A percentile compares a stretch with the other conserved stretches of the same genome.
These are phyloP conservation scores for Tetraneura akinire DNA, from an alignment of 1,140 invertebrate genomes.

Conservation along the genomic window DNA sequence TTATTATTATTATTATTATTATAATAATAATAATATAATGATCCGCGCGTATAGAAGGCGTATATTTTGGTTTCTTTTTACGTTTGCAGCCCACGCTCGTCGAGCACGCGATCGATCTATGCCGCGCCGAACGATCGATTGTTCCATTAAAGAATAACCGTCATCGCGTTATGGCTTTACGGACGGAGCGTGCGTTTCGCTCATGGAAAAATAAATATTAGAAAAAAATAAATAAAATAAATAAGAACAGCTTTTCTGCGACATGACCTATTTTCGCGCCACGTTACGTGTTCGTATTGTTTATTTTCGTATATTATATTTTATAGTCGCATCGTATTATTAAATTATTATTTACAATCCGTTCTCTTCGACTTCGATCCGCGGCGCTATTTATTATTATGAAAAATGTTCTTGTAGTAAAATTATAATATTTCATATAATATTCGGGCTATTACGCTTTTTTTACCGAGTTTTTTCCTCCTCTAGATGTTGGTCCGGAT, in stretches of 20 bases:
- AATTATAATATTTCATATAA: too few relatives aligned
- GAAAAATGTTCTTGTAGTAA: too few relatives aligned
- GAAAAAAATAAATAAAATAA: too few relatives aligned
- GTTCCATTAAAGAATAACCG: not conserved
- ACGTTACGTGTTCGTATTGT: not conserved
- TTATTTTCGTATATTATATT: not conserved
- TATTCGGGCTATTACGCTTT: not conserved
- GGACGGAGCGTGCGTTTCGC: too few relatives aligned
- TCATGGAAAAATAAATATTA: too few relatives aligned
- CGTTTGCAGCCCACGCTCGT: slow-evolving; percentile 21
- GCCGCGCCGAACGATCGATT: not conserved
- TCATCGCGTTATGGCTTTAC: too few relatives aligned
- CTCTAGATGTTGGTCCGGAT: not conserved
- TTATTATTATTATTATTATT: too few relatives aligned
- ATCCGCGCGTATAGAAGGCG: not conserved
- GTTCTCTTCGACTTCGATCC: too few relatives aligned
- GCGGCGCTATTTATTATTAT: too few relatives aligned
- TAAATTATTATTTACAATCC: too few relatives aligned
- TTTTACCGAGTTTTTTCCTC: not conserved
- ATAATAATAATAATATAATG: not conserved
- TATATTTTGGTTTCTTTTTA: slow-evolving; percentile 37
- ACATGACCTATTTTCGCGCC: slow-evolving; percentile 1
- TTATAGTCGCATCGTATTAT: too few relatives aligned
- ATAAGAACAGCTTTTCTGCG: not conserved
- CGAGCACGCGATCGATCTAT: not conserved